phyloP scores from a whole-genome alignment of 2,113 vertebrate species.

The Atrichornis clamosus region DNA sequence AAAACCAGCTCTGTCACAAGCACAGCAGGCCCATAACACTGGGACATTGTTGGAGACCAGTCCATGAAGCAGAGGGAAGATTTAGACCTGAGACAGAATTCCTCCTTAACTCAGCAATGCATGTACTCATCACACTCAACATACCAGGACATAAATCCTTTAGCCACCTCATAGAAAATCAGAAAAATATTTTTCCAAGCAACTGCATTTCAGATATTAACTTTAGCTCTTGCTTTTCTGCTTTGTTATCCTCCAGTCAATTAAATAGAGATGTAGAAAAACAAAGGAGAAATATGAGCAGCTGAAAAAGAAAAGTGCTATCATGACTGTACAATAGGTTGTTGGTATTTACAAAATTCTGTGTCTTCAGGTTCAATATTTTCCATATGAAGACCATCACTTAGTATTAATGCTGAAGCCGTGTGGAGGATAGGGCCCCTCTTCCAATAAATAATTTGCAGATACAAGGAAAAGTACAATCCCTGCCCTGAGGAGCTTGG shows the following conservation, averaged over 20 bases:
- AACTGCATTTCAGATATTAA: neutral
- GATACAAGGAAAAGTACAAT: slow-evolving; percentile 38
- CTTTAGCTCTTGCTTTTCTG: neutral
- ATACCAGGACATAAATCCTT: neutral
- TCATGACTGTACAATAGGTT: neutral
- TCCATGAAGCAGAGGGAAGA: neutral
- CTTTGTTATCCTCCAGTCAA: neutral
- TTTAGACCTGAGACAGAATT: neutral
- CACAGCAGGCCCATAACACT: no score
- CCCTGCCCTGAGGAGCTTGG: slow-evolving; percentile 12
- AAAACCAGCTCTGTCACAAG: neutral
- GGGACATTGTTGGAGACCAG: neutral
- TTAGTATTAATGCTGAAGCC: slow-evolving; percentile 3
- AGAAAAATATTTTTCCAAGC: neutral
- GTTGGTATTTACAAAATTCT: slow-evolving; percentile 14
- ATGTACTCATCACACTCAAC: neutral
- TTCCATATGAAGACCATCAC: slow-evolving; percentile 29
- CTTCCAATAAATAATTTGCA: slow-evolving; percentile 40
- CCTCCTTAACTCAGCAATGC: neutral
- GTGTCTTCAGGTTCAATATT: neutral
- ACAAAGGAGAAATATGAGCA: neutral
- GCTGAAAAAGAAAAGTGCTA: slow-evolving; percentile 2
- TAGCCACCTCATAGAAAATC: neutral
- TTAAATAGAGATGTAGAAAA: neutral
- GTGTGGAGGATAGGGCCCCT: neutral